Evolutionary conservation across 2,797 vertebrate genomes (phyloP).

Genomic region (Galagoides demidoff): DNA sequence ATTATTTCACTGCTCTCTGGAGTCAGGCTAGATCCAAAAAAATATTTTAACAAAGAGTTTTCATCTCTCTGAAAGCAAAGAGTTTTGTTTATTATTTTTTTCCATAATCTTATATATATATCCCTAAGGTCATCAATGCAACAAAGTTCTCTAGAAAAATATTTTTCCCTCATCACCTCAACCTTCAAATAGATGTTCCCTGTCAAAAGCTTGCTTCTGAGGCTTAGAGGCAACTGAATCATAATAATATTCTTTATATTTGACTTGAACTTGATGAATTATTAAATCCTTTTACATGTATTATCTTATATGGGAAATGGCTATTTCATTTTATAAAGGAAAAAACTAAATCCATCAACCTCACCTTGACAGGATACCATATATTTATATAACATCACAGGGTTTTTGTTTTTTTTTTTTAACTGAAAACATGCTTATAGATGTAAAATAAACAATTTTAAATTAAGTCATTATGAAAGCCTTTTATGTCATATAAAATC

Average conservation of each 20-base stretch:
- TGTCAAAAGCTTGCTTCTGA: slow-evolving; percentile 23
- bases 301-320: not conserved
- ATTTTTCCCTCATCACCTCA: not conserved
- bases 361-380: not conserved
- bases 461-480: slow-evolving; percentile 18
- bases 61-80: not conserved
- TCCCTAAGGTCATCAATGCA: not conserved
- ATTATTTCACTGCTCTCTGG: not conserved
- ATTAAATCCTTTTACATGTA: not conserved
- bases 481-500: slow-evolving; percentile 22
- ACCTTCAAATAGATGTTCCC: not conserved
- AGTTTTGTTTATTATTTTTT: too few relatives aligned
- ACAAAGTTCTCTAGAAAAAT: slow-evolving; percentile 44
- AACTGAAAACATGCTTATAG: not conserved
- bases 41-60: not conserved
- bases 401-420: not conserved
- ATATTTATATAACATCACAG: not conserved
- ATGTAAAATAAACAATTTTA: slow-evolving; percentile 55
- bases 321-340: slow-evolving; percentile 32
- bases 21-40: not conserved
- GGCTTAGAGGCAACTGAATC: not conserved
- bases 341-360: slow-evolving; percentile 16
- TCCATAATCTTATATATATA: slow-evolving; percentile 16
- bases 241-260: not conserved
- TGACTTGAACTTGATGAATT: slow-evolving; percentile 43